Base-by-base conservation (phyloP, 2,888 invertebrate genomes). In the Apamea monoglypha region DNA sequence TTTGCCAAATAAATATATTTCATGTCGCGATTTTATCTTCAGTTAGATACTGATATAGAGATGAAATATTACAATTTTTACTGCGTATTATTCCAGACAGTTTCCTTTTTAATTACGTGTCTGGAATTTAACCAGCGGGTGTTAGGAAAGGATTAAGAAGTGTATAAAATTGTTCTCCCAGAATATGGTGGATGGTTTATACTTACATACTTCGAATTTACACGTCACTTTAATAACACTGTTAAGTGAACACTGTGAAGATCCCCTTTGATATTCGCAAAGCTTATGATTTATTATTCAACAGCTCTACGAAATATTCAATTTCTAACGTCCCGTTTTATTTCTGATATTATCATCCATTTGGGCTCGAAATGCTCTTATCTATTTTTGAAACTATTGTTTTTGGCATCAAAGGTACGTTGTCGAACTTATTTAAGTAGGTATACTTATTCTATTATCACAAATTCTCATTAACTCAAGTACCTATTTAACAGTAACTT, bases 231-330 rank as follows among this genome's bases (percentile, higher is more conserved):
- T 93, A 92, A 92, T 93, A 94, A 92, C 91, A 92, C 88, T 91
- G 91, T 93, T 93, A 93, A 93, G 91, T 92, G 93, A 92, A 92
- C 93, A 92, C 94, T 94, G 94, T 94, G 94, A 93, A 94, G 93
- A 93, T 94, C 90, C 90, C 87, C 94, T 95, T 95, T 95, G 95
- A 95, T 94, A 93, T 94, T 92, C 89, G 89, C 89, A 84, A 88
- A 91, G 91, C 92, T 93, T 93, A 93, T 93, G 93, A 95, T 95
- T 94, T 95, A 95, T 95, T 94, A 95, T 94, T 95, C 92, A 94
- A 90, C 88, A 89, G 85, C 83, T 90, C 83, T 72, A 90, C 87
- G 91, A 90, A 93, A 90, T 91, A 91, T 93, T 92, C 89, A 91
- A 91, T 93, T 90, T 90, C 89, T 80, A 86, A 90, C 75, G 87